Conservation (phyloP, 2,113 vertebrate species). For the Chlamydotis undulata region DNA sequence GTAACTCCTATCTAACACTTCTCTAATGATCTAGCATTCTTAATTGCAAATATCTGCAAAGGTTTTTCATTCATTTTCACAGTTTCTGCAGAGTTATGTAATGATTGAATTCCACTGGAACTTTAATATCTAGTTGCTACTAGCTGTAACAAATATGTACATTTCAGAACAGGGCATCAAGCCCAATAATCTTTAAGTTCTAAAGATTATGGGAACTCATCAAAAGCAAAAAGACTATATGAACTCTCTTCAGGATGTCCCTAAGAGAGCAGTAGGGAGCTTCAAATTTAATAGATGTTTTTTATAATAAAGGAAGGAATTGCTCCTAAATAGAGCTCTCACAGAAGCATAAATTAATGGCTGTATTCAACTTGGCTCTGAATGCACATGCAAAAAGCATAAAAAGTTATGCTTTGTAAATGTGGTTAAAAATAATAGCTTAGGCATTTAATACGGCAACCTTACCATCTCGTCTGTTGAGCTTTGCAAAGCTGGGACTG, state of each 20-base stretch:
- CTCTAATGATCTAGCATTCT: not conserved
- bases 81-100: not conserved
- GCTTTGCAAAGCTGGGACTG: slow-evolving; percentile 85
- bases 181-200: not conserved
- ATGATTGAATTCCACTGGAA: not conserved
- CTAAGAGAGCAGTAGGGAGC: not conserved
- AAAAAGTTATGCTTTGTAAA: not conserved
- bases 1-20: not conserved
- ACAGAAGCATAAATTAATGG: not conserved
- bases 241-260: not conserved
- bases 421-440: not conserved
- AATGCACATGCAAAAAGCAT: not conserved
- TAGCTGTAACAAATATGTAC: not conserved
- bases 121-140: not conserved
- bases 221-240: not conserved
- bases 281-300: not conserved
- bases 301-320: not conserved
- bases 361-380: not conserved
- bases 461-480: slow-evolving; percentile 92
- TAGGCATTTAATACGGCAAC: not conserved
- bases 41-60: not conserved
- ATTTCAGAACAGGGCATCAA: not conserved
- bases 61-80: not conserved
- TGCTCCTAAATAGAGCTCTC: not conserved
- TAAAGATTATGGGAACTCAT: not conserved